Base-by-base conservation (phyloP, 2,797 vertebrate genomes). In the Chiloscyllium punctatum region DNA sequence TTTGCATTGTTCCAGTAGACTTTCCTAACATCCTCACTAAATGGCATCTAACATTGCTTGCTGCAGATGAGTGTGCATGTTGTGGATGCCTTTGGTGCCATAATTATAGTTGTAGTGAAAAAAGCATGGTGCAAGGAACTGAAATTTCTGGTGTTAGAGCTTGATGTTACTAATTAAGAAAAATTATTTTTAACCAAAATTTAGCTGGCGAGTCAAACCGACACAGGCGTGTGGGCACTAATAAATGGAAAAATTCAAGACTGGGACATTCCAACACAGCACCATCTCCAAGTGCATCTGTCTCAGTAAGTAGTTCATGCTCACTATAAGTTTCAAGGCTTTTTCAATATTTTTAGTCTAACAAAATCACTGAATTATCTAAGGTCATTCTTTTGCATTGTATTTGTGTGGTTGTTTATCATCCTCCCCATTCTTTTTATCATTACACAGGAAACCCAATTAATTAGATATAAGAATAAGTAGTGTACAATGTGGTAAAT, bases 271-370 rank as follows among this genome's bases (percentile, higher is more conserved):
- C 97, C 6, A 94, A 96, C 0, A 94, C 96, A 16, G 96, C 96
- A 95, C 96, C 97, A 0, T 96, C 97, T 95, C 96, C 97, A 4
- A 96, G 96, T 51, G n/a, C 96, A 66, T 74, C 95, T 90, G 96
- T 97, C 96, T 96, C 96, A n/a, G 98, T 98, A 97, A 98, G 98
- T 97, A 68, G 57, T 95, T 95, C 42, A 6, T 68, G 27, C 23
- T 72, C 30, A 74, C 53, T 95, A 94, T 94, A 96, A 69, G 53
- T 30, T 95, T 96, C 69, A 68, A 95, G 16, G 53, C 48, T 95
- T 27, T 69, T 94, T 94, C n/a, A 71, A 57, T 88, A 88, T 57
- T 69, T 37, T 9, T 30, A 30, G 21, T 72, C 48, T 51, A 72
- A 30, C 37, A 94, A 94, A 1, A 69, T 69, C 30, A 30, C 68